phyloP scores from a whole-genome alignment of 2,797 vertebrate genomes.

The Hypotaenidia philippensis region DNA sequence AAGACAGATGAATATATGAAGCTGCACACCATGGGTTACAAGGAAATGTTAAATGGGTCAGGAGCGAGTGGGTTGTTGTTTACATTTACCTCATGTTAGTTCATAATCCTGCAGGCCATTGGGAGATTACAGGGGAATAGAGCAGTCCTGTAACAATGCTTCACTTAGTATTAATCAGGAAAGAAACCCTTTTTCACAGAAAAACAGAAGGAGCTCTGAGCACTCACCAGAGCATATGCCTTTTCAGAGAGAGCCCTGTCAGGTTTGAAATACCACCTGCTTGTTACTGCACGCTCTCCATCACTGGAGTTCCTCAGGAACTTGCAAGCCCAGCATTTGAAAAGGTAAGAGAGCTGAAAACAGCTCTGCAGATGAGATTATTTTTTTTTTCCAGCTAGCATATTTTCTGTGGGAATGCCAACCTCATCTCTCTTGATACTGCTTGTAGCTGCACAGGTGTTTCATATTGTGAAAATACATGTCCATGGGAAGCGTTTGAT shows the following conservation, averaged over 20 bases:
- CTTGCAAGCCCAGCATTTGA: neutral
- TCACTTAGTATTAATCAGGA: neutral
- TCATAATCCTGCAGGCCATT: neutral
- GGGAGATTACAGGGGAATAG: neutral
- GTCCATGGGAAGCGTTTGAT: neutral
- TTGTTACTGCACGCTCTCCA: neutral
- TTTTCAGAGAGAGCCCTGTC: neutral
- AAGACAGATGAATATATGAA: neutral
- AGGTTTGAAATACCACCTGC: neutral
- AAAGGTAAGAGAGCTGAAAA: neutral
- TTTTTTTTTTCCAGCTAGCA: neutral
- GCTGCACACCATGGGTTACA: neutral
- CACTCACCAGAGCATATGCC: fast-evolving
- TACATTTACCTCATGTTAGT: neutral
- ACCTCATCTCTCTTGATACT: neutral
- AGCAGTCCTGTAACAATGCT: neutral
- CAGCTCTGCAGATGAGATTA: neutral
- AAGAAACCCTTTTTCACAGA: neutral
- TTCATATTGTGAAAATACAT: neutral
- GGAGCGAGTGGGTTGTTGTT: neutral
- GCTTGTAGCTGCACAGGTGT: neutral
- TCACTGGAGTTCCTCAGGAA: neutral
- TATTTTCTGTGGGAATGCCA: neutral
- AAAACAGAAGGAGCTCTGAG: neutral
- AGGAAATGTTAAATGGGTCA: neutral